Evolutionary conservation across 2,797 vertebrate species (phyloP).

Genomic region (Mastacembelus armatus): DNA sequence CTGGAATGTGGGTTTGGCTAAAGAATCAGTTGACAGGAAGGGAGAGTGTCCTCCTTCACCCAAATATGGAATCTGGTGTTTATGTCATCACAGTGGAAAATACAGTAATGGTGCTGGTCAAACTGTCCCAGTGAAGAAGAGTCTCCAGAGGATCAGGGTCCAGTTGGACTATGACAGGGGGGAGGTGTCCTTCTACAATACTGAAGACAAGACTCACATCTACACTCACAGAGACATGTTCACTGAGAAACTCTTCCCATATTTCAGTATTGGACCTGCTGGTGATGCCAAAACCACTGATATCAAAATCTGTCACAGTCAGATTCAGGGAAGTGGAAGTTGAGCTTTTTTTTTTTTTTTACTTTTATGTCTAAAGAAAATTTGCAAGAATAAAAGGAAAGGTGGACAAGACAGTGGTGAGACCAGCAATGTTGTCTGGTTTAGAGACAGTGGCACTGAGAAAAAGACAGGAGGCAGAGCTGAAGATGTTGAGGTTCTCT

Average conservation of each 20-base stretch:
- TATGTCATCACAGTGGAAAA: rapidly evolving
- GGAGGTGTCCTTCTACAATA: constrained; percentile 37
- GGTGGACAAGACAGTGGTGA: too few species aligned
- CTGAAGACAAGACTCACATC: constrained; percentile 23
- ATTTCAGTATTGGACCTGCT: rapidly evolving
- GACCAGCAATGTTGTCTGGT: too few species aligned
- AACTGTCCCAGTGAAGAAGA: neutral
- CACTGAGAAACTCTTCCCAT: constrained; percentile 19
- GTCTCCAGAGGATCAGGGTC: constrained; percentile 42
- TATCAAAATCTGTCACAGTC: neutral
- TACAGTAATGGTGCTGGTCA: neutral
- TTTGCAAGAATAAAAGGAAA: too few species aligned
- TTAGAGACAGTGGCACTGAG: too few species aligned
- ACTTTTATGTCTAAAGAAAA: too few species aligned
- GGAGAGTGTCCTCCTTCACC: rapidly evolving
- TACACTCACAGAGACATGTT: constrained; percentile 16
- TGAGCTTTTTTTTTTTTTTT: too few species aligned
- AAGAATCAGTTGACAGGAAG: constrained; percentile 26
- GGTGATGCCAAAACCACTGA: neutral
- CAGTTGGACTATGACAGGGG: constrained; percentile 40
- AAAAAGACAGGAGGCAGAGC: too few species aligned
- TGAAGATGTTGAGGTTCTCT: too few species aligned
- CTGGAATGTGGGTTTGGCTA: constrained; percentile 12
- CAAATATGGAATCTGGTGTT: constrained; percentile 12
- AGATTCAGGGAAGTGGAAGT: neutral